Evolutionary conservation across 2,888 invertebrate genomes (phyloP).

Genomic region (Trissolcus japonicus): DNA sequence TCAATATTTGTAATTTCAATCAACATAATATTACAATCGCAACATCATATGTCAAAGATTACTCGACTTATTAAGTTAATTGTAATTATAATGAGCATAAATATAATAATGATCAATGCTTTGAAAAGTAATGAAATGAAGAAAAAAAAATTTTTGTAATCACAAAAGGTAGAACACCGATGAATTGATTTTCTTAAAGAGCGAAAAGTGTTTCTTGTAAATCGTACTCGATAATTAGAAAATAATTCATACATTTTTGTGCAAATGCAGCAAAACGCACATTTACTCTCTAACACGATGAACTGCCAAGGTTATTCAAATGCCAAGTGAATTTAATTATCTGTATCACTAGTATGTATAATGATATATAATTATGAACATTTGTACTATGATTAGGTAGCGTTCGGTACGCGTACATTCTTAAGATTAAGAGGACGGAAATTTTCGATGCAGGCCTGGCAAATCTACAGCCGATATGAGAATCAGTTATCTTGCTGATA

Average conservation of each 20-base stretch:
- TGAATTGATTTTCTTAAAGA: constrained; percentile 47
- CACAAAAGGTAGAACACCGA: constrained; percentile 43
- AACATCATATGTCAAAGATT: constrained; percentile 48
- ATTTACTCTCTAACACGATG: constrained; percentile 74
- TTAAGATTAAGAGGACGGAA: constrained; percentile 42
- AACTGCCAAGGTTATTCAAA: constrained; percentile 76
- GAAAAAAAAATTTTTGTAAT: constrained; percentile 32
- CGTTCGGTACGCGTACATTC: constrained; percentile 50
- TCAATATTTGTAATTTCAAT: constrained; percentile 17
- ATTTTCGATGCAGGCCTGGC: constrained; percentile 51
- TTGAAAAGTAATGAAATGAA: constrained; percentile 16
- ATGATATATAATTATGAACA: constrained; percentile 58
- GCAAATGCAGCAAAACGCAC: constrained; percentile 70
- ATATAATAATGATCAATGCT: constrained; percentile 30
- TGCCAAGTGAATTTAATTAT: constrained; percentile 76
- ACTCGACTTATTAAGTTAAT: constrained; percentile 36
- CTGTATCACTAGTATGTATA: constrained; percentile 72
- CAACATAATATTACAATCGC: constrained; percentile 6
- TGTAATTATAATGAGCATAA: constrained; percentile 30
- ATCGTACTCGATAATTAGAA: constrained; percentile 48
- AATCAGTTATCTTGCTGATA: constrained; percentile 30
- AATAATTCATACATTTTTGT: constrained; percentile 53
- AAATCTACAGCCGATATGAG: constrained; percentile 35
- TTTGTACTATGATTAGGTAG: constrained; percentile 68
- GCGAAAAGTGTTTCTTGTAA: constrained; percentile 36